phyloP scores from a whole-genome alignment of 2,888 invertebrate genomes.

The Torymus aiolomorphi region DNA sequence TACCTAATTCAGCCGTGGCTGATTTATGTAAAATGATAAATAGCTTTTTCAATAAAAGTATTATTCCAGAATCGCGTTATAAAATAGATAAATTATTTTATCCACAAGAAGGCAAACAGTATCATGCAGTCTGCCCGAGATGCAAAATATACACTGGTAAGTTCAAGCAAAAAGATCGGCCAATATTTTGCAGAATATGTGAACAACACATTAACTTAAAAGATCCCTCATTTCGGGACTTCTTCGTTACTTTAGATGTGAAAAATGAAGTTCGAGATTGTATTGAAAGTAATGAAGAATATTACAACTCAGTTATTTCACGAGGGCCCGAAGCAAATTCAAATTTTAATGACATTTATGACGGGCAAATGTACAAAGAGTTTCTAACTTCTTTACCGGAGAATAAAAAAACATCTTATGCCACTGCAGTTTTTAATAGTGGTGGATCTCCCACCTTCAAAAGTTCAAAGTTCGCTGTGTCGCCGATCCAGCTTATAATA shows the following conservation, averaged over 20 bases:
- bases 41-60: constrained; percentile 35
- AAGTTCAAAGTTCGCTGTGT: too few relatives aligned
- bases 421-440: too few relatives aligned
- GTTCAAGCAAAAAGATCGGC: constrained; percentile 3
- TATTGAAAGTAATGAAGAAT: background rate
- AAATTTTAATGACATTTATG: background rate
- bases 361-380: background rate
- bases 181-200: background rate
- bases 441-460: too few relatives aligned
- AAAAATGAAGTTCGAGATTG: background rate
- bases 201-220: background rate
- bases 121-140: constrained; percentile 52
- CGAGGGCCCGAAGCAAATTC: too few relatives aligned
- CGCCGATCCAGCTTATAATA: too few relatives aligned
- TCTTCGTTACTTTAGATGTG: background rate
- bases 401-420: too few relatives aligned
- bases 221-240: background rate
- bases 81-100: constrained; percentile 53
- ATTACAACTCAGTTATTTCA: background rate
- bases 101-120: constrained; percentile 26
- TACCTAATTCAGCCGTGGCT: constrained; percentile 41
- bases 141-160: constrained; percentile 39
- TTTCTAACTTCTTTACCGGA: background rate
- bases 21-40: constrained; percentile 55
- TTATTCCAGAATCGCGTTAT: constrained; percentile 47